phyloP scores from a whole-genome alignment of 2,113 vertebrate species.

The Malaclemys terrapin region DNA sequence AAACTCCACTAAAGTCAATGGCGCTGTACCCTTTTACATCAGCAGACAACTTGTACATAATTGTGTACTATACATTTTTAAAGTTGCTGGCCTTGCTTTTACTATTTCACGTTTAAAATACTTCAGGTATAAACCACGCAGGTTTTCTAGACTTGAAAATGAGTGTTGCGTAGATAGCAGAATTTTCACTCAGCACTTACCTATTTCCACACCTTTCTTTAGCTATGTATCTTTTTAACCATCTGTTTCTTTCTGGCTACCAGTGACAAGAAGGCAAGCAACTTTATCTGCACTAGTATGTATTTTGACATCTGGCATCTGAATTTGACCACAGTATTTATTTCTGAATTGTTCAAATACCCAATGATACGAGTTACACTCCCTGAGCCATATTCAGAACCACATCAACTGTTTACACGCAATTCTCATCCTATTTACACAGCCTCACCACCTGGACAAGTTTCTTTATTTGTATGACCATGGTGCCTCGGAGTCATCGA shows the following conservation, averaged over 20 bases:
- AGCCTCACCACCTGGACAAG: background rate
- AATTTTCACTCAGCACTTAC: conserved; percentile 49
- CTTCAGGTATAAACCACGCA: conserved; percentile 35
- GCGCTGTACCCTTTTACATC: conserved; percentile 18
- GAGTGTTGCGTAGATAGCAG: conserved; percentile 57
- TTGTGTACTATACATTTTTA: conserved; percentile 26
- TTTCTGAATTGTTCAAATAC: conserved; percentile 64
- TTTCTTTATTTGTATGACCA: background rate
- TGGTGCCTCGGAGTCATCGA: background rate
- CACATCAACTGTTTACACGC: background rate
- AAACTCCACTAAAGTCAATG: conserved; percentile 34
- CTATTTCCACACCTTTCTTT: conserved; percentile 13
- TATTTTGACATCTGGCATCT: conserved; percentile 68
- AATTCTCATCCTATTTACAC: background rate
- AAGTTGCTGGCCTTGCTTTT: conserved; percentile 43
- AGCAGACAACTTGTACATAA: background rate
- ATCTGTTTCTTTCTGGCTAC: conserved; percentile 76
- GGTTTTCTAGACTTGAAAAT: conserved; percentile 68
- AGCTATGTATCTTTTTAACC: conserved; percentile 56
- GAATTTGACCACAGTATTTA: conserved; percentile 55
- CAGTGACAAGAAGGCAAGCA: conserved; percentile 54
- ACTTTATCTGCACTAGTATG: conserved; percentile 63
- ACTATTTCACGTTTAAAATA: conserved; percentile 40
- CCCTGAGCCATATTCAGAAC: conserved; percentile 33
- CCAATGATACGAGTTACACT: conserved; percentile 55